Percentiles rank a stretch among this genome's conserved stretches.
These are phyloP conservation scores for Aselliscus stoliczkanus DNA, from an alignment of 2,797 vertebrate genomes.

Conservation along the genomic window DNA sequence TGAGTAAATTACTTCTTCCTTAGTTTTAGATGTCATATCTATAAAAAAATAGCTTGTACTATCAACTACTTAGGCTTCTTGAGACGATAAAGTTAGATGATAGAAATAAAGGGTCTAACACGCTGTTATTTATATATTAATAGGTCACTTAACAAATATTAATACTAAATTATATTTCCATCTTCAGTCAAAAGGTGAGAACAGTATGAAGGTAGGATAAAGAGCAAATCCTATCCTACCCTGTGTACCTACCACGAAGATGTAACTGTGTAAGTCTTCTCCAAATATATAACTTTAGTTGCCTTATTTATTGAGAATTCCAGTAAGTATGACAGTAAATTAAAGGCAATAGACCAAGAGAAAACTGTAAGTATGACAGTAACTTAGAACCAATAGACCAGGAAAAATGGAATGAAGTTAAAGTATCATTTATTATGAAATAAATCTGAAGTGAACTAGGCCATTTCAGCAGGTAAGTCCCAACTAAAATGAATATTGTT, in stretches of 20 bases:
- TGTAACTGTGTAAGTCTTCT: not conserved
- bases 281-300: conserved; percentile 25
- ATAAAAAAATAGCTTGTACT: not conserved
- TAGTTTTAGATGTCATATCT: not conserved
- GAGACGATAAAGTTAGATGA: not conserved
- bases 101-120: not conserved
- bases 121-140: not conserved
- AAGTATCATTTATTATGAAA: not conserved
- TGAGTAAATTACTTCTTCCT: not conserved
- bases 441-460: conserved; percentile 38
- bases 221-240: not conserved
- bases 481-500: conserved; percentile 2
- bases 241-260: not conserved
- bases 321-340: conserved; percentile 32
- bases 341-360: conserved; percentile 34
- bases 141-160: not conserved
- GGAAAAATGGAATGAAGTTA: conserved; percentile 40
- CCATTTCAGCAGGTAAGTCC: not conserved
- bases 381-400: conserved; percentile 47
- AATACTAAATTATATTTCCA: not conserved
- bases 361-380: not conserved
- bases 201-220: not conserved
- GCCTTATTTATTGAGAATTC: not conserved
- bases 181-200: not conserved
- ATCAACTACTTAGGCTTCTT: not conserved